Evolutionary conservation across 2,797 vertebrate species (phyloP).

Genomic region (Lerista edwardsae): DNA sequence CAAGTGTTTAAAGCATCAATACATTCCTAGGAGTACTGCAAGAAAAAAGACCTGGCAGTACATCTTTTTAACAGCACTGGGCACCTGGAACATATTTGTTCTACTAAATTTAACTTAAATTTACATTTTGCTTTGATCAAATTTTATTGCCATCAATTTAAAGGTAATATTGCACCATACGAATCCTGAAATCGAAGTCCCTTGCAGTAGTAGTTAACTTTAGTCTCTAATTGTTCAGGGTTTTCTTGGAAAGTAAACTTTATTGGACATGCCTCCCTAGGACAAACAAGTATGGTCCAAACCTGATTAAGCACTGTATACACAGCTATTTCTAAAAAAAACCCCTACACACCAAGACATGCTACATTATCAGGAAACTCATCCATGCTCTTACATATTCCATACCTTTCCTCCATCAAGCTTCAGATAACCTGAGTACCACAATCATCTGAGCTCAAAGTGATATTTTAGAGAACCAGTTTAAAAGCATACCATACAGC

Average conservation of each 20-base stretch:
- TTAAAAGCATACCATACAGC: slow-evolving; percentile 51
- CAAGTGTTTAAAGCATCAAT: slow-evolving; percentile 74
- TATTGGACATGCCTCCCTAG: slow-evolving; percentile 53
- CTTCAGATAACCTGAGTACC: slow-evolving; percentile 60
- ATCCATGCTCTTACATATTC: slow-evolving; percentile 73
- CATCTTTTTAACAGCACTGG: slow-evolving; percentile 61
- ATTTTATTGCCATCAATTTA: slow-evolving; percentile 57
- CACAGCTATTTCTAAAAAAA: slow-evolving; percentile 73
- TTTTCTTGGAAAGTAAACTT: slow-evolving; percentile 59
- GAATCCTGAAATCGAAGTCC: slow-evolving; percentile 42
- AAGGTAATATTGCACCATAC: slow-evolving; percentile 45
- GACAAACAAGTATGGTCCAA: slow-evolving; percentile 60
- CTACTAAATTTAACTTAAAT: slow-evolving; percentile 56
- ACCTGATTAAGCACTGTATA: slow-evolving; percentile 60
- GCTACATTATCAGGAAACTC: slow-evolving; percentile 71
- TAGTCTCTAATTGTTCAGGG: slow-evolving; percentile 57
- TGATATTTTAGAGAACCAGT: slow-evolving; percentile 66
- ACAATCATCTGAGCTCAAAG: slow-evolving; percentile 55
- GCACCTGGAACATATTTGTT: slow-evolving; percentile 53
- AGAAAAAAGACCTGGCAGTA: slow-evolving; percentile 65
- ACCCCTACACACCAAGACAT: slow-evolving; percentile 73
- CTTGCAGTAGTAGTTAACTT: slow-evolving; percentile 49
- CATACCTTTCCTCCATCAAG: slow-evolving; percentile 56
- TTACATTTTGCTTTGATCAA: slow-evolving; percentile 48
- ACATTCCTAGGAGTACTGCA: slow-evolving; percentile 74